These are phyloP conservation scores for Ctena decussata DNA, from an alignment of 2,888 invertebrate genomes.

Conservation along the genomic window DNA sequence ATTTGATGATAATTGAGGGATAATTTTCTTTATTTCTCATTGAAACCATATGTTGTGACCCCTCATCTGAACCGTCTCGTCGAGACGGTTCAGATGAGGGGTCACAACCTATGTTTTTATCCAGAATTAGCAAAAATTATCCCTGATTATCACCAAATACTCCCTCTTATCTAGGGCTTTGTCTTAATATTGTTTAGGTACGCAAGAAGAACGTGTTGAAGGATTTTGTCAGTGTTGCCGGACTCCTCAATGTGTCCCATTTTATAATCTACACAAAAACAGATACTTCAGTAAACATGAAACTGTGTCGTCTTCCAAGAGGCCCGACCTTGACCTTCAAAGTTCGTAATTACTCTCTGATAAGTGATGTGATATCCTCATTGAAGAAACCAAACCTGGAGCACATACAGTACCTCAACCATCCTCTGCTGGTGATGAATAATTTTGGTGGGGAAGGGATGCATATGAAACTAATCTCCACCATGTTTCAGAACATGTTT, in stretches of 20 bases:
- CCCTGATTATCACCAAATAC: too few species aligned
- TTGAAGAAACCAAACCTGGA: slow-evolving; percentile 91
- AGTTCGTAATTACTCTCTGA: slow-evolving; percentile 92
- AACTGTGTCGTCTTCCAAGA: slow-evolving; percentile 94
- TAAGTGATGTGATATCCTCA: slow-evolving; percentile 94
- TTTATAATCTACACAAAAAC: slow-evolving; percentile 96
- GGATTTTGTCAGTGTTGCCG: slow-evolving; percentile 97
- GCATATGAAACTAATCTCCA: slow-evolving; percentile 92
- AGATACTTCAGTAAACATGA: slow-evolving; percentile 91
- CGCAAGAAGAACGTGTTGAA: slow-evolving; percentile 97
- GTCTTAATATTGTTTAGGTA: too few species aligned
- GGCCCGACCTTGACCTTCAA: slow-evolving; percentile 98
- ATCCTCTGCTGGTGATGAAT: slow-evolving; percentile 94
- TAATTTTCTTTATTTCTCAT: too few species aligned
- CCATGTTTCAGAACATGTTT: slow-evolving; percentile 99
- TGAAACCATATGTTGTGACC: too few species aligned
- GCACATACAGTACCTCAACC: slow-evolving; percentile 92
- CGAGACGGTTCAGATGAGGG: too few species aligned
- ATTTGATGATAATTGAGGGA: too few species aligned
- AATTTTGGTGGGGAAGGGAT: slow-evolving; percentile 94
- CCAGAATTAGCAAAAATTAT: too few species aligned
- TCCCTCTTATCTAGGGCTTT: too few species aligned
- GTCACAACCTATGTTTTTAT: too few species aligned
- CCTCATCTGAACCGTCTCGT: too few species aligned
- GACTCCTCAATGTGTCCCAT: slow-evolving; percentile 96